These are phyloP conservation scores for Agrochola litura DNA, from an alignment of 2,888 invertebrate genomes.

Conservation along the genomic window DNA sequence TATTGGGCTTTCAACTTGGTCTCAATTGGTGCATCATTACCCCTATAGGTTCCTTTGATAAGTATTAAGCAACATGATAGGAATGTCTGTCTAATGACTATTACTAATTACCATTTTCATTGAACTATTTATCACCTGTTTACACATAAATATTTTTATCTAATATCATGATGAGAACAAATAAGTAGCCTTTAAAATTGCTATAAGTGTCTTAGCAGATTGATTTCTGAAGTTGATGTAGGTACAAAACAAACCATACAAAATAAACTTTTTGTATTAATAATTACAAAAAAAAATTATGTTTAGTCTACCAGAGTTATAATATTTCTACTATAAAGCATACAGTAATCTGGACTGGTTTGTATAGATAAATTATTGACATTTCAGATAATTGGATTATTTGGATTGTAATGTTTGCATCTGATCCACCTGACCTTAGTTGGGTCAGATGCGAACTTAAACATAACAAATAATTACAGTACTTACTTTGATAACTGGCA, in stretches of 20 bases:
- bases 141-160: background rate
- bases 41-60: background rate
- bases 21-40: background rate
- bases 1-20: background rate
- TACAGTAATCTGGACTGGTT: background rate
- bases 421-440: too few species aligned
- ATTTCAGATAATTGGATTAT: background rate
- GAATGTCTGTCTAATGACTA: constrained; percentile 8
- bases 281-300: background rate
- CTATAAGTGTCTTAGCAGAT: background rate
- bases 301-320: background rate
- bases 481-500: constrained; percentile 88
- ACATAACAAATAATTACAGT: constrained; percentile 2
- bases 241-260: too few species aligned
- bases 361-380: background rate
- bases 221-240: background rate
- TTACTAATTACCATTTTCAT: constrained; percentile 14
- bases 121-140: background rate
- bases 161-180: background rate
- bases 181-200: background rate
- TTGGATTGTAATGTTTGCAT: background rate
- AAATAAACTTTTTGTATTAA: background rate
- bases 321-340: background rate
- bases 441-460: background rate
- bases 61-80: background rate